A percentile compares a stretch with the other conserved stretches of the same genome.
These are phyloP conservation scores for Pangasianodon gigas DNA, from an alignment of 2,113 vertebrate genomes.

Conservation along the genomic window DNA sequence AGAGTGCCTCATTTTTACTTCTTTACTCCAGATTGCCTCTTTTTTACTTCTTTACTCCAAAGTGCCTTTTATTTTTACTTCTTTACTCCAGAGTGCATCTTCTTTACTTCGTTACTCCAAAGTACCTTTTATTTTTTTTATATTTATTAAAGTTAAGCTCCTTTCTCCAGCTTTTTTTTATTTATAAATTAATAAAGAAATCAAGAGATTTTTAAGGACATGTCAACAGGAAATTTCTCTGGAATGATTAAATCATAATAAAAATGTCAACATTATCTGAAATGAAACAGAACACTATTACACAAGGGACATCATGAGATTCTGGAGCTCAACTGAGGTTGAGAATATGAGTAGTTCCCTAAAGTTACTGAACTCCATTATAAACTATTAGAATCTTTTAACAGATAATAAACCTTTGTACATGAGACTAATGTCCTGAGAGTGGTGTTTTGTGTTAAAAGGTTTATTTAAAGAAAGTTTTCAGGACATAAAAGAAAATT, in stretches of 20 bases:
- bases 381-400: background rate
- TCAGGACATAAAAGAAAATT: background rate
- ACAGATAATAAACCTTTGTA: background rate
- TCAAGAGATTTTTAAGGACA: background rate
- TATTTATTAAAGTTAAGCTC: background rate
- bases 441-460: background rate
- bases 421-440: background rate
- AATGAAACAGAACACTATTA: background rate
- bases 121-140: background rate
- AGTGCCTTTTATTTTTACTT: too few species aligned
- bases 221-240: background rate
- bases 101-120: too few species aligned
- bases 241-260: background rate
- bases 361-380: background rate
- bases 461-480: background rate
- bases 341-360: background rate
- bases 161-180: background rate
- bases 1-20: background rate
- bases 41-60: too few species aligned
- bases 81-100: too few species aligned
- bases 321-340: background rate
- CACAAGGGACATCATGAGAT: background rate
- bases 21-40: background rate
- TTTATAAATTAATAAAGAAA: background rate
- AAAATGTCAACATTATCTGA: background rate